Base-by-base conservation (phyloP, 2,113 vertebrate species). In the Taurulus bubalis region DNA sequence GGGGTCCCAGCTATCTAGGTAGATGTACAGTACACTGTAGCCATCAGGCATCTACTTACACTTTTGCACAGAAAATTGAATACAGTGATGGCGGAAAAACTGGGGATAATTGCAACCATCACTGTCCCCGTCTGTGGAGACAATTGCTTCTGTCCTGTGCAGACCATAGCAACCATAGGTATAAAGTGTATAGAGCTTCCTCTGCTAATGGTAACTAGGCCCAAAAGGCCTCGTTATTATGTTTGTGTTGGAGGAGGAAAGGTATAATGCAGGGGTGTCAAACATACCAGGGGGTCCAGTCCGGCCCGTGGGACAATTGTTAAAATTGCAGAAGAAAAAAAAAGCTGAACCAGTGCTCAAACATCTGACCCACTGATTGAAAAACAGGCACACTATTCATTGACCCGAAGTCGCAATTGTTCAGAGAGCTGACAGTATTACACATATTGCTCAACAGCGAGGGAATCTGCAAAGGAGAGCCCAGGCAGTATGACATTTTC, bases 21-120 rank as follows among this genome's bases (percentile, higher is more conserved):
- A 69, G 81, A 81, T 80, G n/a, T n/a, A n/a, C n/a, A n/a, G 56
- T 51, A 79, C 68, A 69, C 55, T 55, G n/a, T 28, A 71, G 81
- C 66, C 66, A 77, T 84, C 26, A 74, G 74, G 66, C 51, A 45
- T 71, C 59, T 67, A 74, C 66, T 83, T 79, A 71, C 59, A 76
- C 56, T 72, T 75, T 49, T 51, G 28, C 55, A 45, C 18, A 77
- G 53, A 81, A 78, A 84, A 80, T 11, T 86, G 73, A 28, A 72
- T 49, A 42, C 38, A 76, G 63, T 40, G 76, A 47, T 40, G 53
- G 47, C 0, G 1, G 73, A 28, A 45, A 58, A 73, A n/a, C 14
- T 60, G 42, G 42, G 42, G 66, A 82, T 87, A 88, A 90, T 88
- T 85, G 80, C 34, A 86, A 79, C 71, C 60, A 65, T 83, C 47